Conservation (phyloP, 1,140 invertebrate genomes). For the Odontomachus brunneus region DNA sequence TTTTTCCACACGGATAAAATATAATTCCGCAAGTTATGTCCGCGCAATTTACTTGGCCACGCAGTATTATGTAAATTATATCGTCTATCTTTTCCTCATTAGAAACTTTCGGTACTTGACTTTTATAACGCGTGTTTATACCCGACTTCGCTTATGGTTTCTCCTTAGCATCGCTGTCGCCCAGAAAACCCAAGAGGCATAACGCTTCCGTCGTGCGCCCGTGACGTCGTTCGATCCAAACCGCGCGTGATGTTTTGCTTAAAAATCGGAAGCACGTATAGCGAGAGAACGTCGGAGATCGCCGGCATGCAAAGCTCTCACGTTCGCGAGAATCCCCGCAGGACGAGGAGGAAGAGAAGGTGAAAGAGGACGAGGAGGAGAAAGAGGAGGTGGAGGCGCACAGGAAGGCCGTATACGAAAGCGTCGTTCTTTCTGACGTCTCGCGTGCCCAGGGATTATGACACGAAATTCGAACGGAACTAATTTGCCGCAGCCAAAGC, state of each 20-base stretch:
- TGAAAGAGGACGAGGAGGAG: not conserved
- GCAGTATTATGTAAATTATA: too few relatives aligned
- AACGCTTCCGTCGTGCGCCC: not conserved
- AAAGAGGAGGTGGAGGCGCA: not conserved
- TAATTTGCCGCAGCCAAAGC: conserved; percentile 13
- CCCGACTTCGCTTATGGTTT: too few relatives aligned
- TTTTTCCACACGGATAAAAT: not conserved
- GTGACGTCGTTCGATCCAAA: not conserved
- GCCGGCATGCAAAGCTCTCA: conserved; percentile 41
- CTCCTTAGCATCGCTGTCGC: not conserved
- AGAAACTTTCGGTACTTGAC: not conserved
- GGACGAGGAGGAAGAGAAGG: too few relatives aligned
- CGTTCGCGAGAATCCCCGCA: conserved; percentile 20
- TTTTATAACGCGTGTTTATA: not conserved
- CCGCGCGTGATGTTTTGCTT: conserved; percentile 30
- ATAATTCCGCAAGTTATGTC: not conserved
- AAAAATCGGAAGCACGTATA: conserved; percentile 41
- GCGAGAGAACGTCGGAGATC: conserved; percentile 1
- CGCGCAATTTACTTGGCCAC: too few relatives aligned
- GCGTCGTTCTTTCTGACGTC: conserved; percentile 40
- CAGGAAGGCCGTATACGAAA: conserved; percentile 4
- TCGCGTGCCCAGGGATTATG: conserved; percentile 44
- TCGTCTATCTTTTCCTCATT: too few relatives aligned
- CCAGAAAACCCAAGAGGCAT: not conserved
- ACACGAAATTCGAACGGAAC: conserved; percentile 52